Conservation (phyloP, 2,113 vertebrate species). For the Antechinus flavipes region DNA sequence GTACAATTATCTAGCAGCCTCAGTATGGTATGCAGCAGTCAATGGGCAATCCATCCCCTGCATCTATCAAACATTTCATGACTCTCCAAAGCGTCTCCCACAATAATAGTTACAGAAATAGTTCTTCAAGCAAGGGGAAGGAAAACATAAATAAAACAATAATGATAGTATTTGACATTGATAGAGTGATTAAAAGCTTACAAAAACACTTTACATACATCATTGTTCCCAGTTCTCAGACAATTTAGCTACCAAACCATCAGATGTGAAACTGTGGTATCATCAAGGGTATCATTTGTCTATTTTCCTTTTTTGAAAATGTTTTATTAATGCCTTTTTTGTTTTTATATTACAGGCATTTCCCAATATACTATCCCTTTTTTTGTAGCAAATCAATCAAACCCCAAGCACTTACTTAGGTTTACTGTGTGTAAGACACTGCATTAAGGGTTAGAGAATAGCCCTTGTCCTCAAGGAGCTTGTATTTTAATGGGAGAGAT, state of each 20-base stretch:
- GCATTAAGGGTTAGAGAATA: background rate
- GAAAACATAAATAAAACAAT: background rate
- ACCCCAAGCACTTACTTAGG: background rate
- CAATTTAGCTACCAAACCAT: background rate
- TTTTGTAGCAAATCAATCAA: background rate
- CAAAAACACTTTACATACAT: background rate
- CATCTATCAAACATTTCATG: background rate
- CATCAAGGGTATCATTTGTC: background rate
- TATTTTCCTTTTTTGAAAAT: background rate
- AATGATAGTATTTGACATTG: background rate
- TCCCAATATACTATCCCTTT: background rate
- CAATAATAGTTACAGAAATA: conserved; percentile 2
- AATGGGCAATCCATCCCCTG: background rate
- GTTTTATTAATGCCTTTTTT: background rate
- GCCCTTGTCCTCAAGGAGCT: background rate
- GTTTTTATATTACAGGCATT: background rate
- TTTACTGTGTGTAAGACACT: background rate
- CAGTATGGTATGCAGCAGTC: background rate
- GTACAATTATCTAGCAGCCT: background rate
- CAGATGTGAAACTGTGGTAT: background rate
- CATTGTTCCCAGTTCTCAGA: background rate
- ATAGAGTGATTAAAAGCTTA: background rate
- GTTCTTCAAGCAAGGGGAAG: background rate
- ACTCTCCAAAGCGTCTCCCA: background rate
- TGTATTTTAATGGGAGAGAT: background rate